A percentile compares a stretch with the other conserved stretches of the same genome.
Evolutionary conservation across 2,888 invertebrate genomes (phyloP).

Genomic region (Harpalus rubripes): DNA sequence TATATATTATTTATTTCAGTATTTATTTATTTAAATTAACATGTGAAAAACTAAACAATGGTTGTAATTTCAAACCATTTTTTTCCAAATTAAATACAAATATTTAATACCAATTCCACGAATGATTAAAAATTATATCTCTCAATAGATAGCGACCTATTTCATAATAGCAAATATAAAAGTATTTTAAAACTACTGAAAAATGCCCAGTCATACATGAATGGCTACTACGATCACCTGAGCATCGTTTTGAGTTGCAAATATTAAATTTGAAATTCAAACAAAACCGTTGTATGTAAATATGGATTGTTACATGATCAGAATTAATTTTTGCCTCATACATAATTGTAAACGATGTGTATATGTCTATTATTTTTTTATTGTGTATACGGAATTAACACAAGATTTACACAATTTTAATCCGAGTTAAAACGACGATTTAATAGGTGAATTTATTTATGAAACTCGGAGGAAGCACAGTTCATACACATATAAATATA

Average conservation of each 20-base stretch:
- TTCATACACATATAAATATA: no score
- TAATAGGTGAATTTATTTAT: no score
- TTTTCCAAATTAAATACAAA: conserved; percentile 3
- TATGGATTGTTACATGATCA: conserved; percentile 46
- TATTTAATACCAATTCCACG: background rate
- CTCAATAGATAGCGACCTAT: background rate
- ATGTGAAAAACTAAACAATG: background rate
- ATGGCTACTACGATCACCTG: background rate
- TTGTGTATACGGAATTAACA: background rate
- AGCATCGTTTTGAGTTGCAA: conserved; percentile 42
- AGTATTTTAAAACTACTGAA: background rate
- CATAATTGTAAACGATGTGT: conserved; percentile 15
- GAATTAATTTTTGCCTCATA: conserved; percentile 50
- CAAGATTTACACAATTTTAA: background rate
- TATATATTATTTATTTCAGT: background rate
- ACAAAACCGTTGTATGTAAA: conserved; percentile 37
- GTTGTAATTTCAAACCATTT: background rate
- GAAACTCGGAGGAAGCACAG: no score
- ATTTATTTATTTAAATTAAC: background rate
- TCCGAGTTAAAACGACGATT: no score
- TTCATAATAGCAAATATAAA: conserved; percentile 3
- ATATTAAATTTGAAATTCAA: conserved; percentile 54
- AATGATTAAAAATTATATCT: no score
- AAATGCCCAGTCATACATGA: background rate
- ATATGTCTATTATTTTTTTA: conserved; percentile 14